A percentile compares a stretch with the other conserved stretches of the same genome.
Evolutionary conservation across 2,888 invertebrate genomes (phyloP).

Genomic region (Hylaea fasciaria): DNA sequence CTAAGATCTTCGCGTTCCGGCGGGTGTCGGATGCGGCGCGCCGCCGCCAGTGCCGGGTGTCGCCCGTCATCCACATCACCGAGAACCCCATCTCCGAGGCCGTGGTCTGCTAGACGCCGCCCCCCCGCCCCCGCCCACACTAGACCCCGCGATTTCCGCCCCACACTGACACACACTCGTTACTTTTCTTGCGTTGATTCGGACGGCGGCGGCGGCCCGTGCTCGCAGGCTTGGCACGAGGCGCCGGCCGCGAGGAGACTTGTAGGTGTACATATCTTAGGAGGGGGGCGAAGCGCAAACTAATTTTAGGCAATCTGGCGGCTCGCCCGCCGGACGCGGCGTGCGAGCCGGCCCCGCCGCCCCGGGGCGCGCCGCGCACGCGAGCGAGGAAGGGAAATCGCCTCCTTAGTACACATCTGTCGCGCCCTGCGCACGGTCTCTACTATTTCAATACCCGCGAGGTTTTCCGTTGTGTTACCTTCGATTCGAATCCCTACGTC

Average conservation of each 20-base stretch:
- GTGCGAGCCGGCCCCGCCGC: slow-evolving; percentile 37
- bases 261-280: slow-evolving; percentile 60
- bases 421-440: slow-evolving; percentile 26
- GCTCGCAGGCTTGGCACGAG: slow-evolving; percentile 10
- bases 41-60: slow-evolving; percentile 77
- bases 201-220: slow-evolving; percentile 5
- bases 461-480: too few relatives aligned
- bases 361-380: slow-evolving; percentile 3
- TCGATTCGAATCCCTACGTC: too few relatives aligned
- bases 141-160: slow-evolving; percentile 5
- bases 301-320: background rate
- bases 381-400: too few relatives aligned
- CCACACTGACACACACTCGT: slow-evolving; percentile 6
- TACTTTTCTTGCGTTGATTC: slow-evolving; percentile 7
- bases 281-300: slow-evolving; percentile 26
- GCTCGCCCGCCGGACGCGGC: slow-evolving; percentile 30
- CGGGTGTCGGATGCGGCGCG: slow-evolving; percentile 81
- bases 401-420: too few relatives aligned
- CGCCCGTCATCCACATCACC: slow-evolving; percentile 90
- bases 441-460: slow-evolving; percentile 18
- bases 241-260: slow-evolving; percentile 5
- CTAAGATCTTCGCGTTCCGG: slow-evolving; percentile 88
- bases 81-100: slow-evolving; percentile 92
- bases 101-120: slow-evolving; percentile 87
- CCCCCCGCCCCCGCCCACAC: background rate